These are phyloP conservation scores for Rapana venosa DNA, from an alignment of 2,888 invertebrate species.

Conservation along the genomic window DNA sequence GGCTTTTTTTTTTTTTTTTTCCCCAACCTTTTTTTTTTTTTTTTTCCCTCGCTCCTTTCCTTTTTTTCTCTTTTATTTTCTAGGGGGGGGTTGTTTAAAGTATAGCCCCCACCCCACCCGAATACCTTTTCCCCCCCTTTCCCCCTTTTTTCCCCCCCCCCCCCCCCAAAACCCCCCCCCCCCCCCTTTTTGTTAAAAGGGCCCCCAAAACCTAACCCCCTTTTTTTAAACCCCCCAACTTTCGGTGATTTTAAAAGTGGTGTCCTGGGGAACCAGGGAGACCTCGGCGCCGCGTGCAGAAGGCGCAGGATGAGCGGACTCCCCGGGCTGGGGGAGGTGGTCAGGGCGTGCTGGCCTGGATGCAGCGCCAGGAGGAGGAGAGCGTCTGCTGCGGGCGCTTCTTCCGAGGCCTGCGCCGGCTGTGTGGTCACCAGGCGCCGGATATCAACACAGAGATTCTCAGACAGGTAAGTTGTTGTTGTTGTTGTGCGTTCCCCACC, in stretches of 20 bases:
- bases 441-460: constrained; percentile 61
- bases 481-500: neutral
- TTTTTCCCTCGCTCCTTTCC: no score
- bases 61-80: no score
- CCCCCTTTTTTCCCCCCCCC: no score
- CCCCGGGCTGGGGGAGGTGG: constrained; percentile 37
- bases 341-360: constrained; percentile 54
- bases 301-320: constrained; percentile 49
- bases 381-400: constrained; percentile 60
- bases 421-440: constrained; percentile 52
- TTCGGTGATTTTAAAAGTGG: constrained; percentile 92
- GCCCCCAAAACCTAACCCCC: no score
- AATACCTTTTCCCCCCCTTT: no score
- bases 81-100: no score
- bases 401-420: constrained; percentile 51
- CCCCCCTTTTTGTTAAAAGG: no score
- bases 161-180: no score
- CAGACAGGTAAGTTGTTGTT: constrained; percentile 44
- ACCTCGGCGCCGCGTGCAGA: constrained; percentile 50
- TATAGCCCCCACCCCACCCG: no score
- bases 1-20: no score
- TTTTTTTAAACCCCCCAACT: no score
- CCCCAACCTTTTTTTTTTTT: no score
- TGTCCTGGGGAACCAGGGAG: constrained; percentile 95
- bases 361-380: constrained; percentile 58